Percentiles rank a stretch among this genome's conserved stretches.
phyloP scores from a whole-genome alignment of 2,113 vertebrate species.

The Anoura caudifer region DNA sequence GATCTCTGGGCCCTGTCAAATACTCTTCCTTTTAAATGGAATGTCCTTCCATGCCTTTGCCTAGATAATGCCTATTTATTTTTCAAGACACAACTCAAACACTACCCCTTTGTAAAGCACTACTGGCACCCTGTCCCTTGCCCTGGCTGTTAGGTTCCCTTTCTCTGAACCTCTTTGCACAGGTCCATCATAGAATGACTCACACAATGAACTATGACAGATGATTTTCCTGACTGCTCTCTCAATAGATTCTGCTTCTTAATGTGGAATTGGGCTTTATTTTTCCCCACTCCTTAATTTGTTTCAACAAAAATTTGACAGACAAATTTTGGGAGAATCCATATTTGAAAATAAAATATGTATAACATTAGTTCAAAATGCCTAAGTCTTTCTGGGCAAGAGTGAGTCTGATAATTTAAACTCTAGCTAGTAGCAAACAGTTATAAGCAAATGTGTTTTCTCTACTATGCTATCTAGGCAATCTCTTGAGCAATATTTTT shows the following conservation, averaged over 20 bases:
- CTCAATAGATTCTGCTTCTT: background rate
- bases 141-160: background rate
- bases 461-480: background rate
- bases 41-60: background rate
- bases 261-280: background rate
- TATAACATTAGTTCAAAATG: background rate
- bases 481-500: background rate
- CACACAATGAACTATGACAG: background rate
- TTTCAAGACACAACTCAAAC: background rate
- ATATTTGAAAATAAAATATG: background rate
- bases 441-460: background rate
- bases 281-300: background rate
- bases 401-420: background rate
- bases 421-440: background rate
- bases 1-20: background rate
- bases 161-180: background rate
- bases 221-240: background rate
- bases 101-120: background rate
- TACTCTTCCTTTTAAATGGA: background rate
- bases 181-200: background rate
- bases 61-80: background rate
- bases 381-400: background rate
- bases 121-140: background rate
- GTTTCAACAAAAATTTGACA: background rate
- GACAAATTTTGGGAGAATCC: background rate